Base-by-base conservation (phyloP, 2,888 invertebrate genomes). In the Polymixis flavicincta region DNA sequence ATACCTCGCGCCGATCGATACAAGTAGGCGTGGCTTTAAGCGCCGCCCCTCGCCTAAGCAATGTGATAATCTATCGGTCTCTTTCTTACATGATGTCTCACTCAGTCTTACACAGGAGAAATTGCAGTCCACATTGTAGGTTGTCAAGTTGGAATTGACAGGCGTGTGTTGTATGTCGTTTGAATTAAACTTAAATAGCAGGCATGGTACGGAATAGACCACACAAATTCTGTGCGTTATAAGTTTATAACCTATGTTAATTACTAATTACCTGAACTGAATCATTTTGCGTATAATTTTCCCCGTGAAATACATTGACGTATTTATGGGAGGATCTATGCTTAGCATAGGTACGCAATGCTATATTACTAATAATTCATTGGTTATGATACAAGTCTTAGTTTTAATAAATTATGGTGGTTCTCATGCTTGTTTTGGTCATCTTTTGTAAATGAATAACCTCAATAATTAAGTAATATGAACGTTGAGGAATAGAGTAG, bases 1-100 rank as follows among this genome's bases (percentile, higher is more conserved):
- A 95, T 92, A 86, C 84, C 76, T 77, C 78, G 81, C 87, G 89
- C 48, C 76, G 88, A 94, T 95, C 95, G 93, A 95, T 95, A 93
- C 79, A 71, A 82, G 81, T 88, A 87, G 95, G 95, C 95, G 95
- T 94, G 94, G 91, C 68, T 54, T 42, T 71, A 54, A 17, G 42
- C 76, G 59, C 87, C 86, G 89, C 92, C 91, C 84, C 80, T 76
- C 82, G 75, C 71, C 83, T 81, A 85, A 84, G 83, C 84, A 80
- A 77, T 68, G 86, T 79, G 82, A 78, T 80, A 74, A 79, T 89
- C 79, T 84, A 76, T 66, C 73, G 69, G 82, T 92, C 92, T 89
- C 92, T 81, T 65, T 90, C 89, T 80, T 64, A 37, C 70, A 5
- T 37, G 67, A 52, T 9, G 9, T 89, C 86, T 89, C 89, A 68